A percentile compares a stretch with the other conserved stretches of the same genome.
Evolutionary conservation across 2,888 invertebrate species (phyloP).

Genomic region (Cryptocephalus primarius): DNA sequence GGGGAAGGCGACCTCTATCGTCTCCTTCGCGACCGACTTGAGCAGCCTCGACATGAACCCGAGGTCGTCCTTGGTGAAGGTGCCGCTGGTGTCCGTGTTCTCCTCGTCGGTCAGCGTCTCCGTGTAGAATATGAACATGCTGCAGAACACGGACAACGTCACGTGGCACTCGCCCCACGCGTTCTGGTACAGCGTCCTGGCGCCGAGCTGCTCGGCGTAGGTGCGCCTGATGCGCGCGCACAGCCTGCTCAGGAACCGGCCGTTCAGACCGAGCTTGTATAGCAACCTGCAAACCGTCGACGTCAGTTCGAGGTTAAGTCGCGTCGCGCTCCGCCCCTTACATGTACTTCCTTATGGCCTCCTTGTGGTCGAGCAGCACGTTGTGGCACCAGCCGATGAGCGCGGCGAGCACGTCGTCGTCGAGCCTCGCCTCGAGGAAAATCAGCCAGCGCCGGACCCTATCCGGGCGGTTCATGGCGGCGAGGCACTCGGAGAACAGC

Average conservation of each 20-base stretch:
- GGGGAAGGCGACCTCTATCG: conserved; percentile 36
- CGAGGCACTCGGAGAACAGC: conserved; percentile 29
- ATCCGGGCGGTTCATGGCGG: conserved; percentile 31
- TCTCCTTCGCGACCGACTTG: conserved; percentile 30
- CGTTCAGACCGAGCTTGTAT: conserved; percentile 33
- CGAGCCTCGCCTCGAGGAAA: conserved; percentile 36
- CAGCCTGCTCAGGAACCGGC: conserved; percentile 30
- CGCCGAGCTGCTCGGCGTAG: conserved; percentile 21
- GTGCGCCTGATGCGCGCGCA: conserved; percentile 29
- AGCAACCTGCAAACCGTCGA: conserved; percentile 27
- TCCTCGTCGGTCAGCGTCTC: conserved; percentile 37
- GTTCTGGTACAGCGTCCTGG: conserved; percentile 24
- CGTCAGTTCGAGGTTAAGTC: too few relatives aligned
- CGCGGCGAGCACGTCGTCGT: conserved; percentile 28
- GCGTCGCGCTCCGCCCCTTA: too few relatives aligned
- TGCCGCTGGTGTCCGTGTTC: conserved; percentile 34
- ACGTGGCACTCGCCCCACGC: conserved; percentile 32
- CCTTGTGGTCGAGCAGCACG: conserved; percentile 67
- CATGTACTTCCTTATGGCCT: conserved; percentile 79
- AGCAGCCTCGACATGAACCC: conserved; percentile 32
- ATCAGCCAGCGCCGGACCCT: conserved; percentile 39
- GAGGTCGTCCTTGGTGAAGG: conserved; percentile 30
- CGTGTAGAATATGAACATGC: conserved; percentile 37
- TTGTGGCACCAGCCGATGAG: conserved; percentile 63
- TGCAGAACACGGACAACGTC: conserved; percentile 34